phyloP scores from a whole-genome alignment of 1,140 invertebrate genomes.

The Melanaphis sacchari region DNA sequence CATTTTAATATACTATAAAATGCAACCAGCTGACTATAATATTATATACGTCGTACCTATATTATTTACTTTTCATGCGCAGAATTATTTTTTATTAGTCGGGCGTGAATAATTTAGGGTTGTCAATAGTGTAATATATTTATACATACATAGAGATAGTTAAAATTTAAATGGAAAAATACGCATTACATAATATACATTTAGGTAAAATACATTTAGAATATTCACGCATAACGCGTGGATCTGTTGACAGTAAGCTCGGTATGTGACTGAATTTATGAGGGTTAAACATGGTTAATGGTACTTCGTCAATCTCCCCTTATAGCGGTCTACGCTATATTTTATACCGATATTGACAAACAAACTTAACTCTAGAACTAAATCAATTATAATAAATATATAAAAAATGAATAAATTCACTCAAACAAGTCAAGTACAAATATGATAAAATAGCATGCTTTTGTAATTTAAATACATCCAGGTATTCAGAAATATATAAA shows the following conservation, averaged over 20 bases:
- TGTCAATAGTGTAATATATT: neutral
- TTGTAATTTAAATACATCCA: neutral
- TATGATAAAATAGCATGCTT: neutral
- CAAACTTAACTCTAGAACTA: neutral
- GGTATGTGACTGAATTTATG: constrained; percentile 27
- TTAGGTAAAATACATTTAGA: constrained; percentile 10
- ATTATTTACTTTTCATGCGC: neutral
- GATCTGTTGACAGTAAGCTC: constrained; percentile 28
- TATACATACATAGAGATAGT: neutral
- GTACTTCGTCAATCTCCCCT: constrained; percentile 1
- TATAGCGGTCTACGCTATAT: neutral
- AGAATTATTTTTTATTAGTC: neutral
- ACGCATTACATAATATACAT: neutral
- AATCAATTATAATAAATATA: constrained; percentile 26
- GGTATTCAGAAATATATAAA: neutral
- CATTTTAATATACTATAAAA: neutral
- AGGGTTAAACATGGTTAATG: constrained; percentile 7
- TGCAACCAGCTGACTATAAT: neutral
- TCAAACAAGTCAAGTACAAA: neutral
- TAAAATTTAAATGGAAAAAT: constrained; percentile 8
- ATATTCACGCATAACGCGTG: neutral
- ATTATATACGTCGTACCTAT: neutral
- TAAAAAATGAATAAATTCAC: neutral
- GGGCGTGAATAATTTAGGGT: neutral
- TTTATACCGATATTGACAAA: neutral